Evolutionary conservation across 2,113 vertebrate species (phyloP).

Genomic region (Anser cygnoides): DNA sequence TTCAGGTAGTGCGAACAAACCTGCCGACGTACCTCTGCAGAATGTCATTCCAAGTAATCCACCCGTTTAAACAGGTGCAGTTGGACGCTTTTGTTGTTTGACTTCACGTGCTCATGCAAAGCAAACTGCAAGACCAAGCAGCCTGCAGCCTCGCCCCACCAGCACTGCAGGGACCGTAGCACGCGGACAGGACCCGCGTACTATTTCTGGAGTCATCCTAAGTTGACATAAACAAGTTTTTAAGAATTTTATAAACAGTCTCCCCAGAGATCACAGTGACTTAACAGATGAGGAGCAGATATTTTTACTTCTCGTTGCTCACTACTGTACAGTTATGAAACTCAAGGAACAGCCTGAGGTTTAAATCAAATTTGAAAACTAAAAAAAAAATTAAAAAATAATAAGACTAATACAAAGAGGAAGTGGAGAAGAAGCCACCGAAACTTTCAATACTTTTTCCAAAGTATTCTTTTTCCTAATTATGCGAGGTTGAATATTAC

Average conservation of each 20-base stretch:
- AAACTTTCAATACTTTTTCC: neutral
- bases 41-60: neutral
- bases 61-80: neutral
- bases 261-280: neutral
- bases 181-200: rapidly evolving
- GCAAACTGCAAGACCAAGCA: neutral
- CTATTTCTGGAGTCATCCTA: neutral
- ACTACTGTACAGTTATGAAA: neutral
- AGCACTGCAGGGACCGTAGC: neutral
- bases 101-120: neutral
- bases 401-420: neutral
- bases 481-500: neutral
- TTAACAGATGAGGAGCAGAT: neutral
- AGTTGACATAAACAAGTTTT: neutral
- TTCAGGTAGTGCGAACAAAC: neutral
- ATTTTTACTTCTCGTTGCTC: neutral
- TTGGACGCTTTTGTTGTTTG: neutral
- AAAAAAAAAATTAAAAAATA: neutral
- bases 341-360: neutral
- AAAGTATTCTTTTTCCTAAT: neutral
- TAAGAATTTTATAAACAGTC: neutral
- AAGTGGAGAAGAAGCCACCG: neutral
- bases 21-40: neutral
- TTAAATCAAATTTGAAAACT: neutral
- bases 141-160: neutral